A percentile compares a stretch with the other conserved stretches of the same genome.
Evolutionary conservation across 2,888 invertebrate genomes (phyloP).

Genomic region (Synanthedon tipuliformis): DNA sequence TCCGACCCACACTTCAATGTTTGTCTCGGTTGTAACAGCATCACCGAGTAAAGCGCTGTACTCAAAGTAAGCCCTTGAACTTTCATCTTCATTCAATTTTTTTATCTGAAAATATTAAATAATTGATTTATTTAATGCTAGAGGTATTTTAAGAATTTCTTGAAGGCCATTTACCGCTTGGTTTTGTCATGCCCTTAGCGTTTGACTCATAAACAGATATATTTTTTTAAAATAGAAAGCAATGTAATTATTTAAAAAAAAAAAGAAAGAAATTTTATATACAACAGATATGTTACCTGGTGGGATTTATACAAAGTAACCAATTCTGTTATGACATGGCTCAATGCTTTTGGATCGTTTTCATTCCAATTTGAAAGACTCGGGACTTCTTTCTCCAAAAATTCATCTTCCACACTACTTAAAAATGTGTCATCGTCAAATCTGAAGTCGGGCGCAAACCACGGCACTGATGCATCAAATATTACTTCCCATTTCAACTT

Average conservation of each 20-base stretch:
- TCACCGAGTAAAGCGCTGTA: constrained; percentile 72
- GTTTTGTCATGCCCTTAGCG: too few species aligned
- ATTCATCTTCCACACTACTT: constrained; percentile 66
- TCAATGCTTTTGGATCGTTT: constrained; percentile 68
- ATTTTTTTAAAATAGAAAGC: too few species aligned
- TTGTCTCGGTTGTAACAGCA: constrained; percentile 61
- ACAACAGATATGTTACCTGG: constrained; percentile 61
- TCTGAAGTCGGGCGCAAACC: constrained; percentile 80
- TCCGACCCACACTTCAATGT: constrained; percentile 76
- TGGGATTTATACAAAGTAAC: constrained; percentile 71
- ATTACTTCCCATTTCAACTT: constrained; percentile 77
- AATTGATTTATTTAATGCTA: too few species aligned
- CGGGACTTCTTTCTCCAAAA: constrained; percentile 64
- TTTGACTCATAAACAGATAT: too few species aligned
- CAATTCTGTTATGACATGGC: constrained; percentile 73
- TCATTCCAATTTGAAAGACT: constrained; percentile 75
- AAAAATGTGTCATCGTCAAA: constrained; percentile 78
- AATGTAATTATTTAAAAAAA: too few species aligned
- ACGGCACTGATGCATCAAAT: constrained; percentile 73
- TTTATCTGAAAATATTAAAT: constrained; percentile 31
- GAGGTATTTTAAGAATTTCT: too few species aligned
- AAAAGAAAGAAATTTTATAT: constrained; percentile 1
- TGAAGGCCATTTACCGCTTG: too few species aligned
- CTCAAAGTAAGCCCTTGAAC: constrained; percentile 71
- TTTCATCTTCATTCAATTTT: constrained; percentile 61